Evolutionary conservation across 2,797 vertebrate species (phyloP).

Genomic region (Sardinella longiceps): DNA sequence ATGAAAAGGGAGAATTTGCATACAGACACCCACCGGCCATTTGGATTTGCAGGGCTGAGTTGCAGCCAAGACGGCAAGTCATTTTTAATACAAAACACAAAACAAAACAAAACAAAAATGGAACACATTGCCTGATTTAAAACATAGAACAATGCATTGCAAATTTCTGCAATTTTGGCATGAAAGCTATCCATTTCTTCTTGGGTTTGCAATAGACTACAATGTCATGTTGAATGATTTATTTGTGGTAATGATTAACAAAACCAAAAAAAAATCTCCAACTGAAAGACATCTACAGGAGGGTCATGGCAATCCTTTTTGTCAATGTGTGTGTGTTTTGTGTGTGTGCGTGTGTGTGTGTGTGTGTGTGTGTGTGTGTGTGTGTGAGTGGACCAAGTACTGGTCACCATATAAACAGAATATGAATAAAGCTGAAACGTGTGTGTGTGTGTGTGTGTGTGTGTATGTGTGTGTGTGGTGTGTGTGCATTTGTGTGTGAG

Average conservation of each 20-base stretch:
- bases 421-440: neutral
- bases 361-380: neutral
- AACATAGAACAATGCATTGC: too few relatives aligned
- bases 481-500: neutral
- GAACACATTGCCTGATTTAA: too few relatives aligned
- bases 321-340: neutral
- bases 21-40: neutral
- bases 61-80: neutral
- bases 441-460: neutral
- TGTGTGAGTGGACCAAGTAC: neutral
- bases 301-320: neutral
- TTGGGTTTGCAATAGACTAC: too few relatives aligned
- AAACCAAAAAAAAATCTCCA: too few relatives aligned
- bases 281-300: neutral
- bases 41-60: too few relatives aligned
- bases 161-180: too few relatives aligned
- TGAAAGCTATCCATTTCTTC: too few relatives aligned
- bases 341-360: neutral
- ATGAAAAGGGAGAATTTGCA: constrained; percentile 4
- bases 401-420: neutral
- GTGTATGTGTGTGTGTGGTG: neutral
- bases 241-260: neutral
- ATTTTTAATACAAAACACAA: too few relatives aligned
- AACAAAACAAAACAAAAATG: too few relatives aligned
- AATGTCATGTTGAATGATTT: neutral